Evolutionary conservation across 2,113 vertebrate species (phyloP).

Genomic region (Sitta europaea): DNA sequence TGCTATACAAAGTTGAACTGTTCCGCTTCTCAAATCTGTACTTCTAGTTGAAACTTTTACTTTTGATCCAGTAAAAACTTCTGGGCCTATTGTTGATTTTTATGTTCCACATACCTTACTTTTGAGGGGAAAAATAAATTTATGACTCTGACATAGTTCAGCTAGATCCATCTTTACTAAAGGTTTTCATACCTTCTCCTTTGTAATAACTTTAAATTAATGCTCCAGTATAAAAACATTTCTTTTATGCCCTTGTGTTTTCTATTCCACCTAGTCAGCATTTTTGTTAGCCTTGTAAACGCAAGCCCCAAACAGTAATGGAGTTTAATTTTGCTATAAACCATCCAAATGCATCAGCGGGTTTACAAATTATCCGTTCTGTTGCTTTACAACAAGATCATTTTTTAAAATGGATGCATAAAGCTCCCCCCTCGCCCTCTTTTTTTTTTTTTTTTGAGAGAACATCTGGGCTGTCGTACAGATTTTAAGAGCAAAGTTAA

Average conservation of each 20-base stretch:
- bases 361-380: slow-evolving; percentile 38
- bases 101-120: background rate
- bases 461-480: slow-evolving; percentile 29
- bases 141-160: background rate
- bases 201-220: background rate
- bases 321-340: slow-evolving; percentile 31
- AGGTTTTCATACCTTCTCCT: background rate
- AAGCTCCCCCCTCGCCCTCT: fast-evolving
- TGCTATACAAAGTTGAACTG: background rate
- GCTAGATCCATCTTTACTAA: background rate
- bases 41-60: background rate
- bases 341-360: background rate
- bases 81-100: background rate
- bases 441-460: background rate
- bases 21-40: background rate
- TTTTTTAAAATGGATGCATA: background rate
- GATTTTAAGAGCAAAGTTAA: slow-evolving; percentile 44
- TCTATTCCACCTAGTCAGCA: slow-evolving; percentile 13
- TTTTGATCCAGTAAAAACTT: background rate
- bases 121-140: background rate
- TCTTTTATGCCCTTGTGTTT: background rate
- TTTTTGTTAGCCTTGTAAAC: background rate
- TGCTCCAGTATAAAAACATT: background rate
- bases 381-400: background rate
- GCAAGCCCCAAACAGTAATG: background rate